Evolutionary conservation across 2,113 vertebrate species (phyloP).

Genomic region (Ondatra zibethicus): DNA sequence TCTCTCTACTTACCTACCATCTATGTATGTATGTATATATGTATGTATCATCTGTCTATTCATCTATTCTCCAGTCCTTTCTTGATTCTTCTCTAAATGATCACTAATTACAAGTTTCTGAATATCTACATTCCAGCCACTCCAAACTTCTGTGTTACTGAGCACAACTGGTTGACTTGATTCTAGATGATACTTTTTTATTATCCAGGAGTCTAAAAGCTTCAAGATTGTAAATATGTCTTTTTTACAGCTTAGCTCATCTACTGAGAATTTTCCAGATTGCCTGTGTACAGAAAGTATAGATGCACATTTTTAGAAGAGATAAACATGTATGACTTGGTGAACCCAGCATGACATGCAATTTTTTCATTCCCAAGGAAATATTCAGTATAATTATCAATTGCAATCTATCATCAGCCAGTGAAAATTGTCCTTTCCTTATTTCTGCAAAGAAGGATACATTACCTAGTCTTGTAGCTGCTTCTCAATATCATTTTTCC

Average conservation of each 20-base stretch:
- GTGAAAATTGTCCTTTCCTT: not conserved
- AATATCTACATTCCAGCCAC: not conserved
- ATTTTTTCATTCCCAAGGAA: not conserved
- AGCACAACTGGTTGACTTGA: slow-evolving; percentile 9
- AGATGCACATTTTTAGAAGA: slow-evolving; percentile 12
- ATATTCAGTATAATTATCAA: not conserved
- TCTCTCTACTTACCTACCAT: not conserved
- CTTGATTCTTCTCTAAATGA: not conserved
- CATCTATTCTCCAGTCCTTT: not conserved
- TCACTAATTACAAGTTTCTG: not conserved
- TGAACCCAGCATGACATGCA: not conserved
- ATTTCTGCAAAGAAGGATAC: not conserved
- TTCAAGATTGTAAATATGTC: not conserved
- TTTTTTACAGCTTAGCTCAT: not conserved
- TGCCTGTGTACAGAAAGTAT: not conserved
- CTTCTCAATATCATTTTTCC: not conserved
- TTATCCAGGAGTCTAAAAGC: not conserved
- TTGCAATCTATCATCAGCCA: not conserved
- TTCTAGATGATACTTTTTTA: not conserved
- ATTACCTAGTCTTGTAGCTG: not conserved
- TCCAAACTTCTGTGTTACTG: not conserved
- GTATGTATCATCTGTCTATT: not conserved
- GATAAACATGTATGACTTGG: not conserved
- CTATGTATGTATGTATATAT: not conserved
- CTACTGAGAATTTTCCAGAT: slow-evolving; percentile 10